A percentile compares a stretch with the other conserved stretches of the same genome.
Evolutionary conservation across 2,113 vertebrate genomes (phyloP).

Genomic region (Stigmatopora nigra): DNA sequence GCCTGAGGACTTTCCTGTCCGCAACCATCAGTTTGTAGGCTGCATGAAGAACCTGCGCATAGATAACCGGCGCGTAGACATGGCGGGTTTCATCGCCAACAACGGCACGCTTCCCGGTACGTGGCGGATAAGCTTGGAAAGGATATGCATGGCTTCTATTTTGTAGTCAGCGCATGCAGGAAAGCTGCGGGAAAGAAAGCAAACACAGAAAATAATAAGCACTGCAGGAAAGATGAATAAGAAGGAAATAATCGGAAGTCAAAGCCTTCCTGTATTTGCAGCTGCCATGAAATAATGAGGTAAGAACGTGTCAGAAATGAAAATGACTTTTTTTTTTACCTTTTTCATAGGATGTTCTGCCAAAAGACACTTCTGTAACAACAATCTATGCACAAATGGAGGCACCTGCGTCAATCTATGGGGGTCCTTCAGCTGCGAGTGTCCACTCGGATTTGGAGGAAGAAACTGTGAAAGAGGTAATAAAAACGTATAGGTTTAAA

Average conservation of each 20-base stretch:
- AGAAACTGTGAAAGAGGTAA: constrained; percentile 83
- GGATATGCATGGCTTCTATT: neutral
- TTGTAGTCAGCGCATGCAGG: constrained; percentile 6
- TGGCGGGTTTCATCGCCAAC: constrained; percentile 90
- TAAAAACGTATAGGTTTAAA: too few relatives aligned
- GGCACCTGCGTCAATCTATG: constrained; percentile 87
- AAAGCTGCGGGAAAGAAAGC: constrained; percentile 16
- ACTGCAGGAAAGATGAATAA: constrained; percentile 26
- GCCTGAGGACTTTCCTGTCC: constrained; percentile 85
- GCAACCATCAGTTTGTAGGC: constrained; percentile 82
- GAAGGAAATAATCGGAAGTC: constrained; percentile 39
- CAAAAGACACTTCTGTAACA: constrained; percentile 84
- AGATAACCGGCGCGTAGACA: constrained; percentile 81
- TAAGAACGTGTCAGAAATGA: constrained; percentile 15
- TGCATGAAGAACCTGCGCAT: constrained; percentile 87
- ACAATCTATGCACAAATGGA: constrained; percentile 78
- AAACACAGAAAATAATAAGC: constrained; percentile 33
- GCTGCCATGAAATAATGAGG: constrained; percentile 40
- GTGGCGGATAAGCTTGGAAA: neutral
- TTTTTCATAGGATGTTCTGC: constrained; percentile 76
- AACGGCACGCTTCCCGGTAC: constrained; percentile 87
- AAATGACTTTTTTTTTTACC: neutral
- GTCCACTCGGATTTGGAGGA: constrained; percentile 83
- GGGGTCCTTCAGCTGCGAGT: constrained; percentile 83
- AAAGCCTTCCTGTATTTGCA: constrained; percentile 21